Base-by-base conservation (phyloP, 2,113 vertebrate species). In the Oceanites oceanicus region DNA sequence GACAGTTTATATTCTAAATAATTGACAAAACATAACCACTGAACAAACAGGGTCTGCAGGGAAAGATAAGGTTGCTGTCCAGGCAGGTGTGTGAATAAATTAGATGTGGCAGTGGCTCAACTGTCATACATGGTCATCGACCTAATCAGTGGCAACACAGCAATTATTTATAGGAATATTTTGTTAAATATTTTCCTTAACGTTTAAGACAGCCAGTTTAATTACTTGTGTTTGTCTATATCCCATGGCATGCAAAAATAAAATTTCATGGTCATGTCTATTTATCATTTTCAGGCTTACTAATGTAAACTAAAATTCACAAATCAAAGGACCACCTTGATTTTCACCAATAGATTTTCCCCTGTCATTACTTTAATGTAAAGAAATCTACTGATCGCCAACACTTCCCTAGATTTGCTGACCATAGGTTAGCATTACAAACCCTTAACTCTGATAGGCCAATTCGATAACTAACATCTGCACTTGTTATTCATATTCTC, bases 271-370 rank as follows among this genome's bases (percentile, higher is more conserved):
- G 44, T 76, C 88, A 67, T 65, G 49, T 40, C 58, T 50, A 44
- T 81, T 91, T 89, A 86, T 67, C 18, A 81, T 93, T 84, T 88
- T 94, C 58, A 92, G 53, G 17, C 6, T 56, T 92, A 71, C 32
- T 91, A 88, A 38, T 19, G 4, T 52, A 94, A 93, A 90, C 47
- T 88, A 96, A 90, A 95, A 67, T 84, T 76, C 30, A 88, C 32
- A 47, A 90, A 89, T 83, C 68, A 65, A 40, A 91, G 40, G 9
- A 81, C 50, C 52, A 87, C 29, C 42, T 90, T 47, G n/a, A 72
- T 90, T 68, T 82, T 17, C 2, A 90, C 45, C 10, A 19, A 34
- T 12, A 47, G 42, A 78, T 89, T 94, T 92, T 36, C 52, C 44
- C 6, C 6, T 50, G 36, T 19, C 45, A 36, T 56, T 76, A 6